Base-by-base conservation (phyloP, 2,113 vertebrate species). In the Tonatia bakeri region DNA sequence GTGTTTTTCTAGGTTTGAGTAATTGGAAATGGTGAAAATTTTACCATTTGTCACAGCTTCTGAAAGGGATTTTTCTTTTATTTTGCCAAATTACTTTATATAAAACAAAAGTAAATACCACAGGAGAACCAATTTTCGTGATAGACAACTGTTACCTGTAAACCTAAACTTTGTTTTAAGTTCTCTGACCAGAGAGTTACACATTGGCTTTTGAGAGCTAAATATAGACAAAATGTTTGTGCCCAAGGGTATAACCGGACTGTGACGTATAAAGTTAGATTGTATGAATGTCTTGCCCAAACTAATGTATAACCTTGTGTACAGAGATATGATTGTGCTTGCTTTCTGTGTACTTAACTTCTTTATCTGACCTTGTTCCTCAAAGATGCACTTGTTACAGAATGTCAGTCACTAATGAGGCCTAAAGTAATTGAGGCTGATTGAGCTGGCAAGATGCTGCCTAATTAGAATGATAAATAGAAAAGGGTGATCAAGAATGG, bases 391-490 rank as follows among this genome's bases (percentile, higher is more conserved):
- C 98, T 98, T 98, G 98, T 97, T 98, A 98, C 98, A 98, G 92
- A 96, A 98, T 99, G 98, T 99, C 99, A 98, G 98, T 99, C 99
- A 98, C 98, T 99, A 99, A 99, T 99, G 98, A 99, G 98, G 98
- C 98, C 98, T 98, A 98, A 98, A 98, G 98, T 99, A 99, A 99
- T 99, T 99, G 99, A 98, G 98, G 97, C 98, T 99, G 99, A 99
- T 99, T 98, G 98, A 99, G 98, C 98, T 98, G 98, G 99, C 98
- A 98, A 98, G 97, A 98, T 98, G 98, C 98, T 99, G 98, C 98
- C 98, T 99, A 99, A 99, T 99, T 99, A 99, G 98, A 99, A 98
- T 99, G 99, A 99, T 98, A 98, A 99, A 99, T 99, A 97, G 98
- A 99, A 99, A 97, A 98, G 98, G 98, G 97, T 99, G 98, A 99